These are phyloP conservation scores for Mimumesa dahlbomi DNA, from an alignment of 2,888 invertebrate species.

Conservation along the genomic window DNA sequence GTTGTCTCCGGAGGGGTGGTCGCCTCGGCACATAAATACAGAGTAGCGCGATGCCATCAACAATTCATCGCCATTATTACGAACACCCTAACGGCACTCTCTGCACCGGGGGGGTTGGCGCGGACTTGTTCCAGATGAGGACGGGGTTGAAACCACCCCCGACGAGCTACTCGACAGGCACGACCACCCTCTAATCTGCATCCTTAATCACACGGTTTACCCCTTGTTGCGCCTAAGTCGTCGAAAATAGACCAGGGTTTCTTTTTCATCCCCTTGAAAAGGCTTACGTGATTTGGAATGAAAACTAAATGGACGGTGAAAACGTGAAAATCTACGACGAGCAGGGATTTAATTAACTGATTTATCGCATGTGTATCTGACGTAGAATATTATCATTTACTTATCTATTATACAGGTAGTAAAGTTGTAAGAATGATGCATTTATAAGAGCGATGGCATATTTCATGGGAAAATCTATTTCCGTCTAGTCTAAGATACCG, in stretches of 20 bases:
- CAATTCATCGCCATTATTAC: slow-evolving; percentile 75
- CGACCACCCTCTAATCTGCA: slow-evolving; percentile 69
- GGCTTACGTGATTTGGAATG: background rate
- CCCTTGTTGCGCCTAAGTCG: slow-evolving; percentile 37
- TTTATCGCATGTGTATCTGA: too few species aligned
- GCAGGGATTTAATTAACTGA: too few species aligned
- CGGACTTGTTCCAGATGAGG: background rate
- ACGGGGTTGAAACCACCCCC: slow-evolving; percentile 11
- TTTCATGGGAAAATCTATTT: too few species aligned
- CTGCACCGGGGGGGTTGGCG: slow-evolving; percentile 30
- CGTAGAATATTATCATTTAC: too few species aligned
- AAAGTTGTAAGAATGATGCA: too few species aligned
- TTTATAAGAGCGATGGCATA: too few species aligned
- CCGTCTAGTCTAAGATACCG: too few species aligned
- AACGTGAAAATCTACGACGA: too few species aligned
- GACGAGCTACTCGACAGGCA: slow-evolving; percentile 19
- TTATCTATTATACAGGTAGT: too few species aligned
- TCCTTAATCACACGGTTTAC: slow-evolving; percentile 70
- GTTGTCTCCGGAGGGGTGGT: background rate
- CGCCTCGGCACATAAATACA: slow-evolving; percentile 70
- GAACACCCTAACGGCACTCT: slow-evolving; percentile 58
- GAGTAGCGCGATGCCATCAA: slow-evolving; percentile 69
- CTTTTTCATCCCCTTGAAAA: background rate
- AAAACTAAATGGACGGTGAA: background rate
- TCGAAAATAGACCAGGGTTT: slow-evolving; percentile 17